Conservation (phyloP, 2,113 vertebrate genomes). For the Engystomops pustulosus region DNA sequence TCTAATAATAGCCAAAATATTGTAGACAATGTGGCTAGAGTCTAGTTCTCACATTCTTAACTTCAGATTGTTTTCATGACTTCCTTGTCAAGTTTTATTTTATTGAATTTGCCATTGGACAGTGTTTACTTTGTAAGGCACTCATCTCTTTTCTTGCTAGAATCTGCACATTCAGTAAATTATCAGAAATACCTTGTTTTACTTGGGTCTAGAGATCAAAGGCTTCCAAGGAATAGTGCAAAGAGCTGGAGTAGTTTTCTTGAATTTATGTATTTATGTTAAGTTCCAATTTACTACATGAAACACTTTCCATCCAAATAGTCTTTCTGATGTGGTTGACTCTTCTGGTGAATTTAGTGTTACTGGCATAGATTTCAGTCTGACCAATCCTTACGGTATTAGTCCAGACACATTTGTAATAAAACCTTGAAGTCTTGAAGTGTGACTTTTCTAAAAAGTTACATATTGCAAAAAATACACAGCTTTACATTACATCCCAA, state of each 20-base stretch:
- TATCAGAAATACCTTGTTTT: slow-evolving; percentile 47
- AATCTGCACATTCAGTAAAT: slow-evolving; percentile 55
- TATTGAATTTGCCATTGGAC: slow-evolving; percentile 6
- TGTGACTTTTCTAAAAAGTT: neutral
- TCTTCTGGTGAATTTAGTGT: neutral
- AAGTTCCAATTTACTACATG: neutral
- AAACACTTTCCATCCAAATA: slow-evolving; percentile 35
- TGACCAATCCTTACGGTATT: slow-evolving; percentile 19
- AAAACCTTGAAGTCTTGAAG: slow-evolving; percentile 23
- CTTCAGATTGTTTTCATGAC: neutral
- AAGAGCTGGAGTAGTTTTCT: slow-evolving; percentile 12
- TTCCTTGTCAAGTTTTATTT: slow-evolving; percentile 27
- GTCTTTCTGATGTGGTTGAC: slow-evolving; percentile 51
- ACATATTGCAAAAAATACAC: neutral
- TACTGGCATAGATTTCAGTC: slow-evolving; percentile 14
- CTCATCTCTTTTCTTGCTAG: slow-evolving; percentile 35
- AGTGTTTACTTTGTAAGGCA: slow-evolving; percentile 39
- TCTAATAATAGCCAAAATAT: neutral
- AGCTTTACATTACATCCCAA: slow-evolving; percentile 7
- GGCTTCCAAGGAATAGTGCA: slow-evolving; percentile 22
- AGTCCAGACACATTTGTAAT: slow-evolving; percentile 34
- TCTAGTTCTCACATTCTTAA: slow-evolving; percentile 11
- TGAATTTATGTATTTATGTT: slow-evolving; percentile 50
- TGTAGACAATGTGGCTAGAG: neutral
- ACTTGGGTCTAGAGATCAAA: slow-evolving; percentile 47